Evolutionary conservation across 1,140 invertebrate genomes (phyloP).

Genomic region (Littorina saxatilis): DNA sequence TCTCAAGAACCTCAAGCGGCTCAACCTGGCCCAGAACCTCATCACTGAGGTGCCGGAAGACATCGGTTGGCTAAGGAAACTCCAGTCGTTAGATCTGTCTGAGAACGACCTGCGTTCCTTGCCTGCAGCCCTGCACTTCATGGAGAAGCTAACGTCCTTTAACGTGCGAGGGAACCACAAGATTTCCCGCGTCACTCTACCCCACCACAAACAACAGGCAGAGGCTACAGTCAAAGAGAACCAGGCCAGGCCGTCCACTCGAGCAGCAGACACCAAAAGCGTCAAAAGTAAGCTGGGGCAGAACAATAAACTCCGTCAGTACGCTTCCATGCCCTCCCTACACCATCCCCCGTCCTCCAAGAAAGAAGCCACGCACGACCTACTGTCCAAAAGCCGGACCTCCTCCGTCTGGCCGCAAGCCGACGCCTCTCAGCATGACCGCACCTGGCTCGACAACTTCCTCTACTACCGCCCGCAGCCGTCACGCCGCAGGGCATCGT

Average conservation of each 20-base stretch:
- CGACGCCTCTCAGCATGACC: background rate
- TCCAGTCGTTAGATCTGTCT: constrained; percentile 66
- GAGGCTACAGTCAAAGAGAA: background rate
- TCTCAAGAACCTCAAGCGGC: constrained; percentile 56
- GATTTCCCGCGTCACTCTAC: background rate
- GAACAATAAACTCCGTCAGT: constrained; percentile 33
- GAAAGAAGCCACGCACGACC: background rate
- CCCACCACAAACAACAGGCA: background rate
- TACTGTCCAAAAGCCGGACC: background rate
- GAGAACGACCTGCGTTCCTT: constrained; percentile 64
- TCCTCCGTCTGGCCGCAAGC: background rate
- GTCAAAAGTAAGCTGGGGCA: constrained; percentile 4
- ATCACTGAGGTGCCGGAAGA: constrained; percentile 65
- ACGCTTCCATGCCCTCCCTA: constrained; percentile 21
- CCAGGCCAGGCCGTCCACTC: constrained; percentile 22
- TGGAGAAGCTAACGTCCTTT: constrained; percentile 65
- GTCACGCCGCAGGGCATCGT: constrained; percentile 4
- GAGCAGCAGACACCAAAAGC: constrained; percentile 27
- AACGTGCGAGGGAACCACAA: constrained; percentile 65
- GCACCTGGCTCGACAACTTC: constrained; percentile 14
- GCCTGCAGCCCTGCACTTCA: constrained; percentile 63
- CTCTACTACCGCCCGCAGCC: background rate
- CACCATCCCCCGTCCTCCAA: background rate
- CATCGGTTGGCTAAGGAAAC: constrained; percentile 62
- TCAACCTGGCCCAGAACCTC: constrained; percentile 64